These are phyloP conservation scores for Rhagonycha fulva DNA, from an alignment of 2,888 invertebrate genomes.

Conservation along the genomic window DNA sequence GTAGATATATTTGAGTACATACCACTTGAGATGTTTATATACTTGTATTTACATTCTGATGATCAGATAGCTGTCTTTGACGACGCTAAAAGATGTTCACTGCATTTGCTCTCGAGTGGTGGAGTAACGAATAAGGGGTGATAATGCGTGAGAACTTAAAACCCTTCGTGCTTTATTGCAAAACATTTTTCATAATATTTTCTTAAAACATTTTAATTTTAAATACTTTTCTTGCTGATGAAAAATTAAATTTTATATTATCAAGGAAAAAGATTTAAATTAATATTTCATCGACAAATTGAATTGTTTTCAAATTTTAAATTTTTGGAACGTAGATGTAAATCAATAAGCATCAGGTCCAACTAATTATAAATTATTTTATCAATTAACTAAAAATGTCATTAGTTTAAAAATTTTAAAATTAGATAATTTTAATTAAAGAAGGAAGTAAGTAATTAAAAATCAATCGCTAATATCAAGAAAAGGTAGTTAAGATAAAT, in stretches of 20 bases:
- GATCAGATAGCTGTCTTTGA: slow-evolving; percentile 35
- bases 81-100: slow-evolving; percentile 25
- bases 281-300: background rate
- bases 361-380: background rate
- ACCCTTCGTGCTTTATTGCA: background rate
- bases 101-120: slow-evolving; percentile 8
- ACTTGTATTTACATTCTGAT: slow-evolving; percentile 34
- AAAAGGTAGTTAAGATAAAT: background rate
- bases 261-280: background rate
- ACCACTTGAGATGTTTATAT: slow-evolving; percentile 30
- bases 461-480: background rate
- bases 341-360: background rate
- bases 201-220: background rate
- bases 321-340: background rate
- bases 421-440: background rate
- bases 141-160: background rate
- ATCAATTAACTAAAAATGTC: background rate
- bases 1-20: slow-evolving; percentile 32
- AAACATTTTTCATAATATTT: background rate
- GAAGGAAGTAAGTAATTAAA: background rate
- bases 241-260: no score
- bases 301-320: background rate
- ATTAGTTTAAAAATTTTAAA: no score
- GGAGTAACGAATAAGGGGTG: background rate
- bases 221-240: background rate